These are phyloP conservation scores for Onychorhynchus coronatus DNA, from an alignment of 2,113 vertebrate genomes.

Conservation along the genomic window DNA sequence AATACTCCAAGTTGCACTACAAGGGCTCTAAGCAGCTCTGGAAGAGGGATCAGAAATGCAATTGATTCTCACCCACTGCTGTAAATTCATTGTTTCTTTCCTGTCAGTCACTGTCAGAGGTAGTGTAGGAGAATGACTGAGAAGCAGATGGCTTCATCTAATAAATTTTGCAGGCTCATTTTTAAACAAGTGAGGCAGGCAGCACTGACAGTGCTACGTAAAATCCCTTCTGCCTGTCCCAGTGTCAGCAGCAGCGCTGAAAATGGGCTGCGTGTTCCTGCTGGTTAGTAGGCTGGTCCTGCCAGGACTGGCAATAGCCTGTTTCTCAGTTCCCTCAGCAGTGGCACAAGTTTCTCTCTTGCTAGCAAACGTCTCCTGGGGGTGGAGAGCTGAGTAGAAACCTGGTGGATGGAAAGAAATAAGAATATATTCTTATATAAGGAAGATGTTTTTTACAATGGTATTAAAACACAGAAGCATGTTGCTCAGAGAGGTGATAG, in stretches of 20 bases:
- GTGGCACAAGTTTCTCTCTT: not conserved
- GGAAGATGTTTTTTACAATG: not conserved
- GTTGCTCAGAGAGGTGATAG: not conserved
- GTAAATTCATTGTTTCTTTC: conserved; percentile 61
- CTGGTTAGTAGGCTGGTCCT: not conserved
- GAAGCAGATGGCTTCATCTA: conserved; percentile 64
- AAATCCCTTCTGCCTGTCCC: not conserved
- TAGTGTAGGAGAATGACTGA: conserved; percentile 52
- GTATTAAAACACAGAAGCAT: not conserved
- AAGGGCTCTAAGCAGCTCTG: not conserved
- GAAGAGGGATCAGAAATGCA: conserved; percentile 4
- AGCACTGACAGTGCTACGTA: not conserved
- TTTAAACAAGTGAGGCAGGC: conserved; percentile 43
- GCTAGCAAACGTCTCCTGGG: not conserved
- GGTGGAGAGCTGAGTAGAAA: not conserved
- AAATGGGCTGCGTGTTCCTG: not conserved
- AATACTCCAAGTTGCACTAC: not conserved
- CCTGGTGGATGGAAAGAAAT: not conserved
- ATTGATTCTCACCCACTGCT: conserved; percentile 31
- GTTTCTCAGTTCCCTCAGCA: not conserved
- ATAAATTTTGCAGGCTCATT: conserved; percentile 58
- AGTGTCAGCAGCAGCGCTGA: not conserved
- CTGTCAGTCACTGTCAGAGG: conserved; percentile 49
- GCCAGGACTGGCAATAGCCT: not conserved
- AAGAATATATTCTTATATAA: not conserved